Base-by-base conservation (phyloP, 2,797 vertebrate species). In the Argya squamiceps region DNA sequence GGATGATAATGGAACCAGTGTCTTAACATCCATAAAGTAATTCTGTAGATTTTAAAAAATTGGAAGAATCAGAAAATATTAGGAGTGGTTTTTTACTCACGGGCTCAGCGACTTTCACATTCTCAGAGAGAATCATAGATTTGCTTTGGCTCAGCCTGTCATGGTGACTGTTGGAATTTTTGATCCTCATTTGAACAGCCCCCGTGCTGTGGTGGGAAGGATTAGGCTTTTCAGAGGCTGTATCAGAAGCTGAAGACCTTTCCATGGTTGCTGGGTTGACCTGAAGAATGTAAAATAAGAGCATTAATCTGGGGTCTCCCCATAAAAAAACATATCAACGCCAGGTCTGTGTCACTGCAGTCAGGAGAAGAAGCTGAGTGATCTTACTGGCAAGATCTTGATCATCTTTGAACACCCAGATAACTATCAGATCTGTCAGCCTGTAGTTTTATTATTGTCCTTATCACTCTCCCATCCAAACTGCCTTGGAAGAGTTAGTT, bases 61-160 rank as follows among this genome's bases (percentile, higher is more conserved):
- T 11, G 19, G 32, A 62, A 75, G 41, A 64, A 17, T 71, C 23
- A 47, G 36, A 55, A 89, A 88, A 84, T 24, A 55, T 22, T 55
- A 26, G 24, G 11, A 34, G 6, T 44, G 22, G n/a, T n/a, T n/a
- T 70, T 95, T 87, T 95, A 98, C 99, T 98, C 96, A 99, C 99
- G 8, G 98, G 98, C 96, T 98, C 99, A 43, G 89, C 55, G 34
- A 98, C 95, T 70, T 98, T 97, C 80, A 98, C 97, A 1, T 96
- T 97, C 16, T 99, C 99, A 4, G 98, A 98, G 34, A 99, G 97
- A 85, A 99, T 98, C 99, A 99, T 98, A 39, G 99, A 99, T 98
- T 99, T 99, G 95, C 98, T 99, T 97, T 99, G 99, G 92, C 99
- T 99, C 76, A 99, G 98, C 47, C 99, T 98, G 22, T 99, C 99